Percentiles rank a stretch among this genome's conserved stretches.
Evolutionary conservation across 2,797 vertebrate genomes (phyloP).

Genomic region (Microcaecilia unicolor): DNA sequence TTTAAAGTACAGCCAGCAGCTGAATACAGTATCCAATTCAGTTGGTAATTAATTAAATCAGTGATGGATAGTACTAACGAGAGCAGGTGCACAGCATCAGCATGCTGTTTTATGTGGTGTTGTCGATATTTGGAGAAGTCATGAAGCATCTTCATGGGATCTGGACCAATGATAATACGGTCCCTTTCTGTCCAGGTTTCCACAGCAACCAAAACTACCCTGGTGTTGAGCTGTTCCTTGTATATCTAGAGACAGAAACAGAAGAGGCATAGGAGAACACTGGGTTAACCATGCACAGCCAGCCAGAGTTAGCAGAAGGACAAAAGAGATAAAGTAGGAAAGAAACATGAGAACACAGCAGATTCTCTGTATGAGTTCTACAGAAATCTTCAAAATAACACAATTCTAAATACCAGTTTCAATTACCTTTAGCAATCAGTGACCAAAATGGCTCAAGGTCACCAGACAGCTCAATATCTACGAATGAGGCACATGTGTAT

Average conservation of each 20-base stretch:
- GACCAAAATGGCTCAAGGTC: too few species aligned
- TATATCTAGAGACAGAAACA: conserved; percentile 75
- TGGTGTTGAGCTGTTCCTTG: conserved; percentile 92
- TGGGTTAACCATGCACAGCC: conserved; percentile 54
- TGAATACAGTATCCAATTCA: too few species aligned
- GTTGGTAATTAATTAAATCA: not conserved
- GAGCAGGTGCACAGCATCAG: conserved; percentile 88
- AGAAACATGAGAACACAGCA: too few species aligned
- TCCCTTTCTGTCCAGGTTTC: conserved; percentile 95
- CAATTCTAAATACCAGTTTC: too few species aligned
- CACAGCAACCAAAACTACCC: conserved; percentile 88
- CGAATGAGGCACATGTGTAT: too few species aligned
- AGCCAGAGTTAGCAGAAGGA: conserved; percentile 45
- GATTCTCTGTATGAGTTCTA: too few species aligned
- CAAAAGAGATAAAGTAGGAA: conserved; percentile 34
- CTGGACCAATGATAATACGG: conserved; percentile 74
- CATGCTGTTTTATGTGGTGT: conserved; percentile 77
- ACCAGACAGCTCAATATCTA: too few species aligned
- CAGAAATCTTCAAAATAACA: too few species aligned
- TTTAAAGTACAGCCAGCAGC: too few species aligned
- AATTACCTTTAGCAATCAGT: too few species aligned
- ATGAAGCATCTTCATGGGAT: conserved; percentile 81
- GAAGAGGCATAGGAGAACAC: conserved; percentile 55
- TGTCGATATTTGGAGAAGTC: conserved; percentile 90
- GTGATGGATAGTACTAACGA: conserved; percentile 59